Evolutionary conservation across 2,113 vertebrate species (phyloP).

Genomic region (Neotragus moschatus): DNA sequence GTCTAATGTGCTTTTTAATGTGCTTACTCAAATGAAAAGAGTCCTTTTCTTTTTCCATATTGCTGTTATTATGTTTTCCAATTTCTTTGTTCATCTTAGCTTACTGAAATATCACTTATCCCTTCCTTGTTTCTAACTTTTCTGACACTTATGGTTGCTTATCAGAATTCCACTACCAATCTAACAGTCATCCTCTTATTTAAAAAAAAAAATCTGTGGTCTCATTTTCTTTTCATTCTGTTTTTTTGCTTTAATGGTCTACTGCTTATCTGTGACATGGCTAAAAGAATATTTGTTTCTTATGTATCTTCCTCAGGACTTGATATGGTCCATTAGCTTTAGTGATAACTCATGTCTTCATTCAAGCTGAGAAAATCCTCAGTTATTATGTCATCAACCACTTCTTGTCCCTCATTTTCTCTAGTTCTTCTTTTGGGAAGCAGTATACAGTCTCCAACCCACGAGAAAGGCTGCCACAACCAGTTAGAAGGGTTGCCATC

Average conservation of each 20-base stretch:
- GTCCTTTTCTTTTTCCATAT: not conserved
- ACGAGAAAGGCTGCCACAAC: not conserved
- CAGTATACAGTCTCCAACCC: not conserved
- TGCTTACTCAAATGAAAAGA: not conserved
- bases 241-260: not conserved
- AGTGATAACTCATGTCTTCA: not conserved
- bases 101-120: not conserved
- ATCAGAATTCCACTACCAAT: not conserved
- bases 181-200: not conserved
- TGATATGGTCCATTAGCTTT: not conserved
- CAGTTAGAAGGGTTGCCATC: not conserved
- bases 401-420: not conserved
- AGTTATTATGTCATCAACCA: not conserved
- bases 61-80: not conserved
- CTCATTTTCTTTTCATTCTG: not conserved
- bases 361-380: not conserved
- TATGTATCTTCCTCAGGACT: not conserved
- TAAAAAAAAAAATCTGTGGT: not conserved
- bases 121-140: not conserved
- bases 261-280: not conserved
- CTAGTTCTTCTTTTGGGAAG: not conserved
- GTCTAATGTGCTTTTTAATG: slow-evolving; percentile 11
- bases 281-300: not conserved
- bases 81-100: not conserved
- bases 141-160: not conserved